Evolutionary conservation across 2,888 invertebrate species (phyloP), one percentile per base, ranked within the genome.

Genomic region (Spodoptera littoralis): DNA sequence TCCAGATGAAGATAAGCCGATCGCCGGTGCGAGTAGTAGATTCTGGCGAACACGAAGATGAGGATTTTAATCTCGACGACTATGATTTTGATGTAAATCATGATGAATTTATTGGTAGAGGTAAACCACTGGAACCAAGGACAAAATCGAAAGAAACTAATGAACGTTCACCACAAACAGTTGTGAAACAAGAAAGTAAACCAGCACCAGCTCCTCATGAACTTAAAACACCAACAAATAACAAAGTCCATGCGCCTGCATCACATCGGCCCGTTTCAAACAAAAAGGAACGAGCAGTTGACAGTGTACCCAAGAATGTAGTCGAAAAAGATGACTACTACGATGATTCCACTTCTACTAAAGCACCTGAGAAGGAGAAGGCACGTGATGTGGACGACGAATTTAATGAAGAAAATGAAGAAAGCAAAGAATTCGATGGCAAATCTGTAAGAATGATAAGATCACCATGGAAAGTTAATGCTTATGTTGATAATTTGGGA

Each of bases 21-120:
- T 70, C 79, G 58, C 82, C 83, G 1, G 57, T 77, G 2, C 81
- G 78, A 58, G 66, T 81, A 3, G 61, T 70, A 9, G 90, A 91
- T 56, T 89, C 91, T 0, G 83, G 81, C 3, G 92, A 93, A 45
- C 85, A 90, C 54, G 93, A 93, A 80, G 93, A 94, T 27, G 91
- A 92, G 75, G 93, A 94, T 63, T 93, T 93, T 47, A 92, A 88
- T 76, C 60, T 93, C 12, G 85, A 88, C 11, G 93, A 94, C 69
- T 93, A 93, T 52, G 93, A 94, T 43, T 93, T 94, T 52, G 93
- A 93, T 69, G 79, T 91, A 1, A 89, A 90, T 61, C 93, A 93
- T 57, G 93, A 94, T 57, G 93, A 93, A 69, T 93, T 85, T 27
- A 65, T 77, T 2, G 84, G 90, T 1, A 84, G 90, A 73, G 87